Conservation (phyloP, 2,113 vertebrate genomes). For the Macroglossus sobrinus region DNA sequence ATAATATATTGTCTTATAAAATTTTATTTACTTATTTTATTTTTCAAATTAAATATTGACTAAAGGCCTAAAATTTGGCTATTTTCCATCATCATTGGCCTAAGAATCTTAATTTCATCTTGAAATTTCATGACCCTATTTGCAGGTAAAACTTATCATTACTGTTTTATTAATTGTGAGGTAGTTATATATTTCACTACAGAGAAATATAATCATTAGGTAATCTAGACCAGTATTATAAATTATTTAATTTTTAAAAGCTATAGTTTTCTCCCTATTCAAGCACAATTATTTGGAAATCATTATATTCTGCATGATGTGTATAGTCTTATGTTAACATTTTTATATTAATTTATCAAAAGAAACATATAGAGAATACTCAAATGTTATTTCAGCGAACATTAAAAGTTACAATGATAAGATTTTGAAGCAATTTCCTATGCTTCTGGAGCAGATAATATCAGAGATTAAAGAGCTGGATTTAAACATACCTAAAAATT, state of each 20-base stretch:
- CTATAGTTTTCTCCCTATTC: conserved; percentile 1
- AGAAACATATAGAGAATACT: not conserved
- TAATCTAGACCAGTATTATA: not conserved
- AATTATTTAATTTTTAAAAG: conserved; percentile 25
- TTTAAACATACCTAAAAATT: not conserved
- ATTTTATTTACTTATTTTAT: not conserved
- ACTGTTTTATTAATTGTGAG: not conserved
- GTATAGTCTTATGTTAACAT: not conserved
- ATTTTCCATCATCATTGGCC: not conserved
- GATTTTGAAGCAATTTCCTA: not conserved
- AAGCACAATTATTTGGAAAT: conserved; percentile 20
- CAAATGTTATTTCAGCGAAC: not conserved
- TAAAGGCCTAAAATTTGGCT: not conserved
- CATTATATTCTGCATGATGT: not conserved
- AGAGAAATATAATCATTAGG: not conserved
- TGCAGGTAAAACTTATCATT: conserved; percentile 18
- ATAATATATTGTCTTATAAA: conserved; percentile 28
- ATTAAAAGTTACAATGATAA: not conserved
- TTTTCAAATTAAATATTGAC: conserved; percentile 41
- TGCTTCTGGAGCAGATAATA: not conserved
- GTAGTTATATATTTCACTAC: not conserved
- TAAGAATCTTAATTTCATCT: conserved; percentile 22
- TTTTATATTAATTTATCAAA: conserved; percentile 3
- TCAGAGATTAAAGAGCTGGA: not conserved
- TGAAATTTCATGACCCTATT: not conserved